Conservation (phyloP, 1,140 invertebrate genomes). For the Teleopsis dalmanni region DNA sequence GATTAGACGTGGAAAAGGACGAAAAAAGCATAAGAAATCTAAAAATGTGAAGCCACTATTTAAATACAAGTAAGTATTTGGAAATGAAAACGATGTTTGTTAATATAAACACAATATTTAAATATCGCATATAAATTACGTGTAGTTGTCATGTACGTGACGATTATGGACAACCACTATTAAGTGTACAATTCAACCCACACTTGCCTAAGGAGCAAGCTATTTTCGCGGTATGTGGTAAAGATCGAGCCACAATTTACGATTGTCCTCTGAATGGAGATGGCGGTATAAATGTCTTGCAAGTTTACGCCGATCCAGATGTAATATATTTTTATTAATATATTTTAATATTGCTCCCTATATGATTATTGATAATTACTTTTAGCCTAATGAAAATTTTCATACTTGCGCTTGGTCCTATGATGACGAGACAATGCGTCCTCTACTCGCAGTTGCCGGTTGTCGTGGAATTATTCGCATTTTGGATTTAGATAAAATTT, state of each 20-base stretch:
- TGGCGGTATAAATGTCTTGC: slow-evolving; percentile 73
- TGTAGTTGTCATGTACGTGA: slow-evolving; percentile 74
- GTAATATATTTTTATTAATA: too few relatives aligned
- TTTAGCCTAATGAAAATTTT: slow-evolving; percentile 77
- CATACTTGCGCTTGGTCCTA: slow-evolving; percentile 96
- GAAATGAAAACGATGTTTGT: neutral
- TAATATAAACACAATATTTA: neutral
- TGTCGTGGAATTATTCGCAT: slow-evolving; percentile 83
- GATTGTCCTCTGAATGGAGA: slow-evolving; percentile 59
- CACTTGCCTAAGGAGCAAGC: slow-evolving; percentile 76
- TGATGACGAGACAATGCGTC: slow-evolving; percentile 71
- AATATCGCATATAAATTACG: too few relatives aligned
- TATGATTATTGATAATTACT: slow-evolving; percentile 41
- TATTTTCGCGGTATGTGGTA: slow-evolving; percentile 92
- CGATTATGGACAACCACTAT: slow-evolving; percentile 87
- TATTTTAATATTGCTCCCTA: too few relatives aligned
- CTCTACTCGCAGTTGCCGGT: slow-evolving; percentile 83
- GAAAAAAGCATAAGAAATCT: too few relatives aligned
- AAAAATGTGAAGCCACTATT: slow-evolving; percentile 67
- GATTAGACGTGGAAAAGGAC: slow-evolving; percentile 58
- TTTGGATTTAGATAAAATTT: slow-evolving; percentile 72
- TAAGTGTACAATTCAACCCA: slow-evolving; percentile 91
- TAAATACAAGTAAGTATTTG: slow-evolving; percentile 60
- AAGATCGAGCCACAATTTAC: slow-evolving; percentile 88
- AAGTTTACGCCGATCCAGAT: slow-evolving; percentile 91